Evolutionary conservation across 2,797 vertebrate genomes (phyloP).

Genomic region (Graptemys geographica): DNA sequence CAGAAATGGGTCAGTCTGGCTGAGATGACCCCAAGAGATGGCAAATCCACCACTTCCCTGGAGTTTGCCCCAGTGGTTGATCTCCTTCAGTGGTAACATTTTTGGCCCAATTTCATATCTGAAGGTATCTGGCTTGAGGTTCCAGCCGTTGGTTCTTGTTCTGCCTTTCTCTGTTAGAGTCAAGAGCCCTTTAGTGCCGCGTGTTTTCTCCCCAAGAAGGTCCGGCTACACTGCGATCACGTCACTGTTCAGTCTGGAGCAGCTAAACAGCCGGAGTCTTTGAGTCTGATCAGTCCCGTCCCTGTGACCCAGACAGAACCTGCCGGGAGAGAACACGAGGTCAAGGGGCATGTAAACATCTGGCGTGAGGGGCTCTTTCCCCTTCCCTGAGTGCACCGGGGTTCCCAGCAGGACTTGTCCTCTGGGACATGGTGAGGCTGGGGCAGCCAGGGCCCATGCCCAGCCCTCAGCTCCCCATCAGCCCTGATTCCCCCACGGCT

Average conservation of each 20-base stretch:
- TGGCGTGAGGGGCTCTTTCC: slow-evolving; percentile 15
- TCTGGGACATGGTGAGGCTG: slow-evolving; percentile 44
- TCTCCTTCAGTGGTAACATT: too few relatives aligned
- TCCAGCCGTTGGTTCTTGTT: neutral
- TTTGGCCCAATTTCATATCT: too few relatives aligned
- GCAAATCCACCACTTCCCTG: too few relatives aligned
- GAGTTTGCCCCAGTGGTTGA: too few relatives aligned
- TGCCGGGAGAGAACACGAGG: slow-evolving; percentile 44
- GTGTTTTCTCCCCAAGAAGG: fast-evolving
- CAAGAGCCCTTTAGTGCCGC: fast-evolving
- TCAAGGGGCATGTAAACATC: slow-evolving; percentile 44
- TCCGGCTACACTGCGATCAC: fast-evolving
- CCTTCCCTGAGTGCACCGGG: fast-evolving
- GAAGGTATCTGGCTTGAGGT: too few relatives aligned
- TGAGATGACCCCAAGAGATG: too few relatives aligned
- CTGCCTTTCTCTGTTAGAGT: neutral
- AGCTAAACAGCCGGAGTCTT: neutral
- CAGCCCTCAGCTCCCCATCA: slow-evolving; percentile 5
- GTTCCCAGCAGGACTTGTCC: neutral
- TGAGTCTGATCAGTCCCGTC: neutral
- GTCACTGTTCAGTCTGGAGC: fast-evolving
- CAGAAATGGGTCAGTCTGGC: fast-evolving
- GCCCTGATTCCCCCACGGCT: neutral
- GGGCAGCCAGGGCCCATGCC: slow-evolving; percentile 49
- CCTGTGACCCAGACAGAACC: slow-evolving; percentile 55